Conservation (phyloP, 2,888 invertebrate species). For the Penaeus monodon region DNA sequence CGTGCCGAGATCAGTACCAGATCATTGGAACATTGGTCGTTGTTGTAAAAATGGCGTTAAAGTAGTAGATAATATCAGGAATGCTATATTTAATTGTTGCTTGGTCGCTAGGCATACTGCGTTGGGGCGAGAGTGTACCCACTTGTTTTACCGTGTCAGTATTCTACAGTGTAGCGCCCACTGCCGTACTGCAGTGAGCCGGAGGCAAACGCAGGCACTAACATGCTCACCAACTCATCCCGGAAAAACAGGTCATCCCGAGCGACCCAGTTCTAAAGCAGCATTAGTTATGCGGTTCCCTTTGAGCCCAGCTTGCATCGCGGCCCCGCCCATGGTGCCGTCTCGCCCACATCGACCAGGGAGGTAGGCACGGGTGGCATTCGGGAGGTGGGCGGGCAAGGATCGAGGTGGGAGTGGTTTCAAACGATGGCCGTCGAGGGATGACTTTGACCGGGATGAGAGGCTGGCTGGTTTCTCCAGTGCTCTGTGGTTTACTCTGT, state of each 20-base stretch:
- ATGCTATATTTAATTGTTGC: neutral
- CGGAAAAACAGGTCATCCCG: neutral
- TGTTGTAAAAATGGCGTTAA: too few relatives aligned
- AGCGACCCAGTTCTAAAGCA: neutral
- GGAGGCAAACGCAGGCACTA: neutral
- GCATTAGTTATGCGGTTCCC: too few relatives aligned
- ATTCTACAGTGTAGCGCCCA: slow-evolving; percentile 15
- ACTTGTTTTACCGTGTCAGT: neutral
- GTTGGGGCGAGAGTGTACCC: neutral
- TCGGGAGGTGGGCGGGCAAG: too few relatives aligned
- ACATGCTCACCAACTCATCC: slow-evolving; percentile 3
- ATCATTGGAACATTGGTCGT: too few relatives aligned
- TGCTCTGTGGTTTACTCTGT: neutral
- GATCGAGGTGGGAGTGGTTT: too few relatives aligned
- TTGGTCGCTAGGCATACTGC: neutral
- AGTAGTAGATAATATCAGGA: too few relatives aligned
- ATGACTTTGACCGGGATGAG: too few relatives aligned
- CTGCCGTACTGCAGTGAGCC: neutral
- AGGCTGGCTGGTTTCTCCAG: neutral
- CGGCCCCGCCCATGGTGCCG: too few relatives aligned
- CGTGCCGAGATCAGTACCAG: too few relatives aligned
- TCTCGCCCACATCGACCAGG: too few relatives aligned
- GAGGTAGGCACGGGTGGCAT: too few relatives aligned
- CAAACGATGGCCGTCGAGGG: neutral
- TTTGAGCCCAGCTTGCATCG: too few relatives aligned